Evolutionary conservation across 1,140 invertebrate species (phyloP), one percentile per base, ranked within the genome.

Genomic region (Gonatopus flavifemur): DNA sequence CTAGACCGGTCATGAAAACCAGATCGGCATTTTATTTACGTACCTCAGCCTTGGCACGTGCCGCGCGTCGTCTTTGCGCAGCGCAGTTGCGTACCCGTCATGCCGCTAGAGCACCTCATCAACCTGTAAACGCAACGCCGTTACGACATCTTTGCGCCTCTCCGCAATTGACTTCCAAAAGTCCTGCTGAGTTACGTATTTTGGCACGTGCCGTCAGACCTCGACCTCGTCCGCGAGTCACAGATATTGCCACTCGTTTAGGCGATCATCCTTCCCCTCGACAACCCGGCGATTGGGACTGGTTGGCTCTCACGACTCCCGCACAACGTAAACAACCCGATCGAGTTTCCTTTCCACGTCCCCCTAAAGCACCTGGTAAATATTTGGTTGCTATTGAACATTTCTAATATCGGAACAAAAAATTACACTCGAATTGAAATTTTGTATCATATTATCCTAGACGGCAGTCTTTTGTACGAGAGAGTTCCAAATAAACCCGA

Each of bases 1-100:
- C 92, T 2, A 81, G 93, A 28, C 94, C 94, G 18, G 91, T 97
- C 0, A 95, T 97, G 92, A 97, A 97, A 79, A 97, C 95, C 31
- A 83, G 94, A 62, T 94, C 94, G 53, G 94, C 94, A 20, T 97
- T 97, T 79, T 97, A 95, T 80, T 81, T 98, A 58, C 86, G 90
- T 66, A 94, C 90, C 3, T 94, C 93, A 55, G 86, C 90, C 25
- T 80, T 94, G 59, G 95, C 94, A 32, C 83, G 91, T 55, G 84
- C 96, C 15, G 93, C 94, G 18, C 84, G 95, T 32, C 81, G 90
- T 41, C 79, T 96, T 36, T 94, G 92, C 70, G 84, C 88, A 44
- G 86, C 89, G 50, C 85, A 95, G 55, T 84, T 96, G 52, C 86
- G 88, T 53, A 88, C 91, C 7, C 77, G 90, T 25, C 93, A 94